phyloP scores from a whole-genome alignment of 1,140 invertebrate genomes.

The Halyomorpha halys region DNA sequence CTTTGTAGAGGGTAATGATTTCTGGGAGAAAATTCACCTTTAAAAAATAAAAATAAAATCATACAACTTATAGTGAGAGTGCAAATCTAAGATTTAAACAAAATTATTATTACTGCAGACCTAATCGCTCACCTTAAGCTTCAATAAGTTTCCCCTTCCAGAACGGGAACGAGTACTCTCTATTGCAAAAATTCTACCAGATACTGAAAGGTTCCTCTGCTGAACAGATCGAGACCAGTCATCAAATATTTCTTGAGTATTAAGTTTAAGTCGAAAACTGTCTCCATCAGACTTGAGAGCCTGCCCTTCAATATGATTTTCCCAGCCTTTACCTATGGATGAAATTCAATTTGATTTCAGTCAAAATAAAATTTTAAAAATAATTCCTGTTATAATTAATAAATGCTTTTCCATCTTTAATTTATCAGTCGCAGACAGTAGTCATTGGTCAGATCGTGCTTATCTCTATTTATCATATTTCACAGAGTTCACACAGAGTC shows the following conservation, averaged over 20 bases:
- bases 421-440: too few species aligned
- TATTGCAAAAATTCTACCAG: constrained; percentile 89
- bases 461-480: too few species aligned
- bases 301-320: constrained; percentile 97
- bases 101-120: background rate
- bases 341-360: too few species aligned
- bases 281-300: constrained; percentile 96
- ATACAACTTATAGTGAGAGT: background rate
- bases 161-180: constrained; percentile 72
- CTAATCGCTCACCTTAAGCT: constrained; percentile 61
- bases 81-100: background rate
- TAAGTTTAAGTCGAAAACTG: constrained; percentile 89
- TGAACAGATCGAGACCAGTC: constrained; percentile 95
- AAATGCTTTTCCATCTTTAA: too few species aligned
- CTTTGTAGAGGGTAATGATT: constrained; percentile 96
- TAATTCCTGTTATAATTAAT: too few species aligned
- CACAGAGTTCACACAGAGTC: too few species aligned
- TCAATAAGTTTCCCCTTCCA: constrained; percentile 79
- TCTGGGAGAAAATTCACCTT: constrained; percentile 86
- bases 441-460: too few species aligned
- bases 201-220: constrained; percentile 85
- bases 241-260: constrained; percentile 94
- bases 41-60: constrained; percentile 13
- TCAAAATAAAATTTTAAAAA: too few species aligned
- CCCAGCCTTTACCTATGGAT: constrained; percentile 86